Percentiles rank a stretch among this genome's conserved stretches.
phyloP scores from a whole-genome alignment of 2,113 vertebrate species.

The Leptobrachium leishanense region DNA sequence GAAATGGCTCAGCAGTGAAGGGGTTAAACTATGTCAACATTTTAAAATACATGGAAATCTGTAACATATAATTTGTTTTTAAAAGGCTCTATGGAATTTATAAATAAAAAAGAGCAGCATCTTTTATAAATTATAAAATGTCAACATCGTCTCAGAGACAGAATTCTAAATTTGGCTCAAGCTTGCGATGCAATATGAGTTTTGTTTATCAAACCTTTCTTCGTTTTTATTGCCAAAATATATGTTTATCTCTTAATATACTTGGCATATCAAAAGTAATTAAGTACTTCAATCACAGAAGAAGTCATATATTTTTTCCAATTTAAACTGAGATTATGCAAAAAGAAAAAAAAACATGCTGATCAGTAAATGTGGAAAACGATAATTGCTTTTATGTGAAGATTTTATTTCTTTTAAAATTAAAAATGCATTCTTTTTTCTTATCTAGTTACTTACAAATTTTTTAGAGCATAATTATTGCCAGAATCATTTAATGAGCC shows the following conservation, averaged over 20 bases:
- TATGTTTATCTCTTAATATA: background rate
- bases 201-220: too few relatives aligned
- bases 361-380: background rate
- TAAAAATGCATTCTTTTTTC: background rate
- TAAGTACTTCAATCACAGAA: background rate
- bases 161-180: too few relatives aligned
- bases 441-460: background rate
- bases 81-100: too few relatives aligned
- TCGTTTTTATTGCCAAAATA: background rate
- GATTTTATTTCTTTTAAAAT: background rate
- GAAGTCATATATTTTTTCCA: background rate
- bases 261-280: background rate
- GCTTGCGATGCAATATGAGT: too few relatives aligned
- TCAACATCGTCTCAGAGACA: too few relatives aligned
- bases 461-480: conserved; percentile 15
- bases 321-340: background rate
- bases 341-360: background rate
- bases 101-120: too few relatives aligned
- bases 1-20: too few relatives aligned
- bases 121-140: too few relatives aligned
- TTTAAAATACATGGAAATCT: too few relatives aligned
- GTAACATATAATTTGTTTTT: too few relatives aligned
- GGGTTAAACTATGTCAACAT: too few relatives aligned
- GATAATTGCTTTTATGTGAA: background rate
- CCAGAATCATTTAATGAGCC: conserved; percentile 20